Percentiles rank a stretch among this genome's conserved stretches.
These are phyloP conservation scores for Tribolium madens DNA, from an alignment of 1,140 invertebrate genomes.

Conservation along the genomic window DNA sequence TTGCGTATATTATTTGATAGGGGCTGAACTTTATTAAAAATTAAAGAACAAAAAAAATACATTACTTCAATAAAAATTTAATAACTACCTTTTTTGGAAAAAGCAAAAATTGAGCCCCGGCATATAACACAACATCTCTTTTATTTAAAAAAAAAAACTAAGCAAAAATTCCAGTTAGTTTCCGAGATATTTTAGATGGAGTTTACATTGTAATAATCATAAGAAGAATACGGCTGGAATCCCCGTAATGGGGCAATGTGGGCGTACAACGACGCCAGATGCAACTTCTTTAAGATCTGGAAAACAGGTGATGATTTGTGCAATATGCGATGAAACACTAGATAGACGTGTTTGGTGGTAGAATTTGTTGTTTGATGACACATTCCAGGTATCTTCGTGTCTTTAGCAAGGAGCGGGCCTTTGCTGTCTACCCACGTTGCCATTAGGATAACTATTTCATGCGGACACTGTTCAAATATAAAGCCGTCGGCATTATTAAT, in stretches of 20 bases:
- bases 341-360: slow-evolving; percentile 22
- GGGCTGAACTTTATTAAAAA: too few relatives aligned
- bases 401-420: slow-evolving; percentile 6
- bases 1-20: too few relatives aligned
- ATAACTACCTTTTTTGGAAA: too few relatives aligned
- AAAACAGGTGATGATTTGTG: slow-evolving; percentile 1
- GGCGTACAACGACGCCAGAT: background rate
- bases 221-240: too few relatives aligned
- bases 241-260: background rate
- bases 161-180: too few relatives aligned
- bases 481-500: background rate
- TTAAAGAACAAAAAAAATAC: too few relatives aligned
- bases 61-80: too few relatives aligned
- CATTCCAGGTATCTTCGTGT: background rate
- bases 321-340: background rate
- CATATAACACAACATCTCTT: too few relatives aligned
- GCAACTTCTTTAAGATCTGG: slow-evolving; percentile 6
- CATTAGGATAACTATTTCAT: background rate
- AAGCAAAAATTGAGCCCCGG: too few relatives aligned
- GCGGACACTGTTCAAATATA: background rate
- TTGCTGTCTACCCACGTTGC: background rate
- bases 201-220: too few relatives aligned
- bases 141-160: too few relatives aligned
- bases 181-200: too few relatives aligned
- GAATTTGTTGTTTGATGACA: slow-evolving; percentile 6